These are phyloP conservation scores for Embiotoca jacksoni DNA, from an alignment of 2,113 vertebrate species.

Conservation along the genomic window DNA sequence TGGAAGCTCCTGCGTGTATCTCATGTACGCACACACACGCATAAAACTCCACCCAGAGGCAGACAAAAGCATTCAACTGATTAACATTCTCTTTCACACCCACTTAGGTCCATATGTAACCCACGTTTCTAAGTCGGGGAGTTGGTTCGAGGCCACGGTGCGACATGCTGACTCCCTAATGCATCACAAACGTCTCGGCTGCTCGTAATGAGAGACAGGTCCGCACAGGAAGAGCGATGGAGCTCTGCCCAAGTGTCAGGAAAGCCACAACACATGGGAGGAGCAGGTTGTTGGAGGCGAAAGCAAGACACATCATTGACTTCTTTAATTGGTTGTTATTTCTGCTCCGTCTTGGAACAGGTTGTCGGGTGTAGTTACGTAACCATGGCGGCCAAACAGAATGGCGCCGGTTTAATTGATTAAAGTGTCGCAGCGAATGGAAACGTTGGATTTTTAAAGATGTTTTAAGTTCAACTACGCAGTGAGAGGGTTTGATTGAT, in stretches of 20 bases:
- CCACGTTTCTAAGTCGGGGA: conserved; percentile 49
- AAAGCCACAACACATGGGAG: conserved; percentile 22
- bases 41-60: conserved; percentile 28
- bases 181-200: conserved; percentile 37
- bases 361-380: conserved; percentile 15
- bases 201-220: conserved; percentile 52
- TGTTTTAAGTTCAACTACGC: conserved; percentile 12
- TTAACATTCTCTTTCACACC: conserved; percentile 69
- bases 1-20: conserved; percentile 32
- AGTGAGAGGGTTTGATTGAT: not conserved
- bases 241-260: conserved; percentile 29
- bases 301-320: not conserved
- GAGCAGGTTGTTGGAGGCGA: conserved; percentile 5
- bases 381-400: not conserved
- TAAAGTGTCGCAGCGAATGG: not conserved
- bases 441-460: not conserved
- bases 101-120: conserved; percentile 58
- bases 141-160: conserved; percentile 20
- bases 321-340: conserved; percentile 2
- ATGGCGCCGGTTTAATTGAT: not conserved
- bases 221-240: conserved; percentile 31
- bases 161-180: conserved; percentile 32
- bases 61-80: conserved; percentile 54
- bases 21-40: conserved; percentile 2
- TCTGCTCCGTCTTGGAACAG: conserved; percentile 21